phyloP scores from a whole-genome alignment of 2,113 vertebrate genomes.

The Tretioscincus oriximinensis region DNA sequence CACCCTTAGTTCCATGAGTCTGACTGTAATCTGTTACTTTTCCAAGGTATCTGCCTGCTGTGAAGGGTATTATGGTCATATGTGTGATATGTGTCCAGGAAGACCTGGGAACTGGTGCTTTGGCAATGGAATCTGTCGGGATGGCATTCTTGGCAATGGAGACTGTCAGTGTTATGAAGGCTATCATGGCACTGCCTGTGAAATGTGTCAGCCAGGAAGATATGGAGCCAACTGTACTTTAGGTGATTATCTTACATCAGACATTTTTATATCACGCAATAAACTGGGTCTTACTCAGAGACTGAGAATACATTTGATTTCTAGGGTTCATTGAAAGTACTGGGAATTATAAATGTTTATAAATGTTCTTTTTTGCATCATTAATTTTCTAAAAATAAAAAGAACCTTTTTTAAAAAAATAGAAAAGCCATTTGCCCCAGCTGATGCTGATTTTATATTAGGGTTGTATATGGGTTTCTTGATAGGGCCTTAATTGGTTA shows the following conservation, averaged over 20 bases:
- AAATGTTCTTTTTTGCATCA: too few species aligned
- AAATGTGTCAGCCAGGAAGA: constrained; percentile 91
- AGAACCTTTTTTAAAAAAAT: too few species aligned
- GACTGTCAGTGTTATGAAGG: constrained; percentile 92
- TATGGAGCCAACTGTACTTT: constrained; percentile 83
- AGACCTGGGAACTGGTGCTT: constrained; percentile 82
- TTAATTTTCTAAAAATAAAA: too few species aligned
- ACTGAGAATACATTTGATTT: not conserved
- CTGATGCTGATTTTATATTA: too few species aligned
- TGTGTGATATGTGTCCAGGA: constrained; percentile 90
- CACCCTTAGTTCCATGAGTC: not conserved
- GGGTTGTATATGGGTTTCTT: too few species aligned
- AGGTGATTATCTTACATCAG: constrained; percentile 65
- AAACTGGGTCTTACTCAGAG: not conserved
- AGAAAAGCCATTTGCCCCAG: too few species aligned
- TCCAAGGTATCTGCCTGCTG: constrained; percentile 85
- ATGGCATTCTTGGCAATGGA: constrained; percentile 81
- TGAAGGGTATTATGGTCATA: constrained; percentile 85
- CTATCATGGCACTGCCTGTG: constrained; percentile 92
- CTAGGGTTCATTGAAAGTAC: not conserved
- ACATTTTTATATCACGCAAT: not conserved
- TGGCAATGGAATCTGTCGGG: constrained; percentile 86
- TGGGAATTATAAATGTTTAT: not conserved
- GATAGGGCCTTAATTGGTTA: too few species aligned
- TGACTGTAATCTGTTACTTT: constrained; percentile 32